A percentile compares a stretch with the other conserved stretches of the same genome.
Evolutionary conservation across 2,888 invertebrate species (phyloP).

Genomic region (Trimorus sp.): DNA sequence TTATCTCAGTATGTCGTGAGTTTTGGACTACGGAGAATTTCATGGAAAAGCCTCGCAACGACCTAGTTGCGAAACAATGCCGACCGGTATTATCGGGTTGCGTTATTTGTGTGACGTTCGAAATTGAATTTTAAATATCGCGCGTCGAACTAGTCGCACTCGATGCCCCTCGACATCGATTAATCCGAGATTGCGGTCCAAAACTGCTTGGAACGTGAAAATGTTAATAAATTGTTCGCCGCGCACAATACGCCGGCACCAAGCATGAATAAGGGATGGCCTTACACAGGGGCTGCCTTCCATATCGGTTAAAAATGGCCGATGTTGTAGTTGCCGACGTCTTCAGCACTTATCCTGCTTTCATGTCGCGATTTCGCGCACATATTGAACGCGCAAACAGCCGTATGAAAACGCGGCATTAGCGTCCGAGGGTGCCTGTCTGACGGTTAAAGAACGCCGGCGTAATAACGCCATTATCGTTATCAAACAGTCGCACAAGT

Average conservation of each 20-base stretch:
- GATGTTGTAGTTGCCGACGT: conserved; percentile 57
- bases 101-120: no score
- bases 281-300: conserved; percentile 42
- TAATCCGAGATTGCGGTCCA: conserved; percentile 6
- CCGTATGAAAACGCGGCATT: conserved; percentile 45
- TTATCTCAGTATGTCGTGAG: no score
- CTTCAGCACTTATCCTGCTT: conserved; percentile 56
- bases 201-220: conserved; percentile 33
- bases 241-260: conserved; percentile 38
- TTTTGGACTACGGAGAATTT: no score
- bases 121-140: neutral
- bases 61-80: no score
- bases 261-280: conserved; percentile 54
- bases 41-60: no score
- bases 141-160: neutral
- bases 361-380: conserved; percentile 52
- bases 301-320: conserved; percentile 59
- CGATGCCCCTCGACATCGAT: conserved; percentile 1
- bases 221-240: conserved; percentile 45
- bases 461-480: conserved; percentile 58
- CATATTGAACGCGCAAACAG: conserved; percentile 57
- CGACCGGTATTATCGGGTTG: no score
- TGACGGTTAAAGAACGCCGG: conserved; percentile 23
- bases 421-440: conserved; percentile 39
- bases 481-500: conserved; percentile 43